Percentiles rank a stretch among this genome's conserved stretches.
These are phyloP conservation scores for Cryptus viduatorius DNA, from an alignment of 2,888 invertebrate genomes.

Conservation along the genomic window DNA sequence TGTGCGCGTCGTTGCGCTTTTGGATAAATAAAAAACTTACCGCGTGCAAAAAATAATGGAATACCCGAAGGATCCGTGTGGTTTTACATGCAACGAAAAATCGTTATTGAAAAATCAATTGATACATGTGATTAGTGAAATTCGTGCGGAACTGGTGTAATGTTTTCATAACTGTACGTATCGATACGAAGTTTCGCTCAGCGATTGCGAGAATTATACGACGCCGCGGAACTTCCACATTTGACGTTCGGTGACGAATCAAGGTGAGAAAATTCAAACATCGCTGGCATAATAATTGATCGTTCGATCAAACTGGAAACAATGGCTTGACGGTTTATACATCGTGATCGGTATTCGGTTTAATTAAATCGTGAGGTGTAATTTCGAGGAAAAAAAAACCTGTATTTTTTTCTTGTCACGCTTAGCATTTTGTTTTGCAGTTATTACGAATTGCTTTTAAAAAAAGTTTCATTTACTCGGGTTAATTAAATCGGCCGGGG, in stretches of 20 bases:
- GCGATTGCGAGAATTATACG: not conserved
- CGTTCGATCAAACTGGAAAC: no score
- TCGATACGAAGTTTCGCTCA: not conserved
- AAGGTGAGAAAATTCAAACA: conserved; percentile 17
- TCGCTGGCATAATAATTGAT: not conserved
- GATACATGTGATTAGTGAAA: not conserved
- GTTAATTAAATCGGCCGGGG: no score
- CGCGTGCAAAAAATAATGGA: not conserved
- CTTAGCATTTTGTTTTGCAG: no score
- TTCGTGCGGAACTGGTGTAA: not conserved
- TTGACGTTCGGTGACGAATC: conserved; percentile 16
- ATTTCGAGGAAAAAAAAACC: no score
- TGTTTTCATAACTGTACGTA: not conserved
- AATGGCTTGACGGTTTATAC: not conserved
- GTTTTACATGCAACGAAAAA: not conserved
- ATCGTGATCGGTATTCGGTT: no score
- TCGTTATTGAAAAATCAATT: not conserved
- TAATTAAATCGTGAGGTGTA: no score
- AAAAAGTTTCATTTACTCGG: no score
- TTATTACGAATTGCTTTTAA: no score
- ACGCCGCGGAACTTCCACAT: conserved; percentile 11
- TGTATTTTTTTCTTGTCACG: no score
- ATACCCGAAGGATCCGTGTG: not conserved
- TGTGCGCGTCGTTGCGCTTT: not conserved
- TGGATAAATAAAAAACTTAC: no score